These are phyloP conservation scores for Pitta sordida DNA, from an alignment of 2,113 vertebrate species.

Conservation along the genomic window DNA sequence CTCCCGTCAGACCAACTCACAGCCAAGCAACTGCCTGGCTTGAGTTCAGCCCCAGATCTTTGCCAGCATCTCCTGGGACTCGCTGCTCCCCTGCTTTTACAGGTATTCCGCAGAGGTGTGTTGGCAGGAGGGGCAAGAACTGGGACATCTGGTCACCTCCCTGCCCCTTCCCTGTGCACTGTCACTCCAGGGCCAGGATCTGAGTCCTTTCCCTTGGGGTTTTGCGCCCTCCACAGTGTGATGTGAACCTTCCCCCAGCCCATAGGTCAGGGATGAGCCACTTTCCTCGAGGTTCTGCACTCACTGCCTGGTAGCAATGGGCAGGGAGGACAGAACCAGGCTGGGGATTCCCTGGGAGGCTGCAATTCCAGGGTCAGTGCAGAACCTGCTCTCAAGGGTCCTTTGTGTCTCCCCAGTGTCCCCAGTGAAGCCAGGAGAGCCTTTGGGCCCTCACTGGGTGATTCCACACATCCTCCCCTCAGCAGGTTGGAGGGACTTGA, in stretches of 20 bases:
- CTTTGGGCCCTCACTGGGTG: background rate
- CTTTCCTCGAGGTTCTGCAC: background rate
- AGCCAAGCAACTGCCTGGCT: background rate
- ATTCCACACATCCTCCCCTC: background rate
- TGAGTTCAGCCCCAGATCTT: background rate
- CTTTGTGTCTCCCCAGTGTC: background rate
- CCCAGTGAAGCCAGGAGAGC: background rate
- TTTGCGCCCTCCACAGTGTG: background rate
- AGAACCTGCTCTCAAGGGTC: background rate
- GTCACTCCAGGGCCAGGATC: fast-evolving
- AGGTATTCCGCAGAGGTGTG: background rate
- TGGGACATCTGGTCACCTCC: background rate
- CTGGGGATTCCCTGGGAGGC: background rate
- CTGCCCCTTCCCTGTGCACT: background rate
- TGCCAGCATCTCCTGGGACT: background rate
- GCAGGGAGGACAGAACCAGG: background rate
- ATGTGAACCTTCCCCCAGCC: too few relatives aligned
- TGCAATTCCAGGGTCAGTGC: background rate
- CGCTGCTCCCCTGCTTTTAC: background rate
- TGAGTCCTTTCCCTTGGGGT: background rate
- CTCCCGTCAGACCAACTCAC: background rate
- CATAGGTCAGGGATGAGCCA: fast-evolving
- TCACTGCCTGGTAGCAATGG: fast-evolving
- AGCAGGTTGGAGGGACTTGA: fast-evolving
- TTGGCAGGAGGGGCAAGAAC: background rate